Percentiles rank a stretch among this genome's conserved stretches.
These are phyloP conservation scores for Acinonyx jubatus DNA, from an alignment of 2,113 vertebrate species.

Conservation along the genomic window DNA sequence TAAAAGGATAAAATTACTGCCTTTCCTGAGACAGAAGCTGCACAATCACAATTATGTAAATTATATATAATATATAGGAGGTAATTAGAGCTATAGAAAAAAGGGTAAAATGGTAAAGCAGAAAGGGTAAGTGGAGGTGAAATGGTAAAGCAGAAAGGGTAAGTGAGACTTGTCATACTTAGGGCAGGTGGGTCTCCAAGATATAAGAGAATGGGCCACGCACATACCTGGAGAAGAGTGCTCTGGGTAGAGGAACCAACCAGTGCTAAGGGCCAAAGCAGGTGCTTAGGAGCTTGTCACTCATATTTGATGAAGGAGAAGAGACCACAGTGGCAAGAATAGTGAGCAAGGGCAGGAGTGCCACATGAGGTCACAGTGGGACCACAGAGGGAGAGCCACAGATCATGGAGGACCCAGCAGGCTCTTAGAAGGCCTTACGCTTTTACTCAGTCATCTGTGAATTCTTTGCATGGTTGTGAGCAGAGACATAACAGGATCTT, in stretches of 20 bases:
- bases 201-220: fast-evolving
- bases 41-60: neutral
- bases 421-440: neutral
- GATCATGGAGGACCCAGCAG: too few relatives aligned
- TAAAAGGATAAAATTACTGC: neutral
- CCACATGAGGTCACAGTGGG: neutral
- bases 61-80: neutral
- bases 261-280: neutral
- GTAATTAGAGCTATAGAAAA: neutral
- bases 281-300: neutral
- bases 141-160: neutral
- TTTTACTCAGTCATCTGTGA: neutral
- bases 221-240: neutral
- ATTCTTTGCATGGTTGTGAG: neutral
- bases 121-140: neutral
- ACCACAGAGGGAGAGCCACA: too few relatives aligned
- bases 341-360: neutral
- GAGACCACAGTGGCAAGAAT: neutral
- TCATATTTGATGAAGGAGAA: neutral
- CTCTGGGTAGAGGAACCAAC: neutral
- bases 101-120: neutral
- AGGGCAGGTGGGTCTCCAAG: neutral
- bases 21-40: neutral
- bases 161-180: neutral
- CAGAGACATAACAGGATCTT: neutral